These are phyloP conservation scores for Actenoides lindsayi DNA, from an alignment of 2,113 vertebrate species.

Conservation along the genomic window DNA sequence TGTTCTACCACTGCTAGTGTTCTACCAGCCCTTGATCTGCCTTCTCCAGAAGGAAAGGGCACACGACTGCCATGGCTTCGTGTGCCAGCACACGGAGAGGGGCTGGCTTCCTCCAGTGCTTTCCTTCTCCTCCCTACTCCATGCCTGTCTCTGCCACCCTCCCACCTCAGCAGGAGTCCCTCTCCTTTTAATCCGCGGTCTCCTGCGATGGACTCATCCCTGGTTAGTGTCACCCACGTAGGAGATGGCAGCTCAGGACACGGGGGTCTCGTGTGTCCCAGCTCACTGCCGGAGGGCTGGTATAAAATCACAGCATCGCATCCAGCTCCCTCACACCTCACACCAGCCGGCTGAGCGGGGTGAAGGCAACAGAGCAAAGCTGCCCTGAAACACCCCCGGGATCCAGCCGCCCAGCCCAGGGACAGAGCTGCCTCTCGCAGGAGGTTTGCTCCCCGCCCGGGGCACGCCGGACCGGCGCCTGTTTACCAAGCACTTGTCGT, in stretches of 20 bases:
- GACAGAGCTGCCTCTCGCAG: rapidly evolving
- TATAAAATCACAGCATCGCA: background rate
- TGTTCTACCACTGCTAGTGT: background rate
- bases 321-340: background rate
- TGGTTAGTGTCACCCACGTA: rapidly evolving
- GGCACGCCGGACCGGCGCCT: rapidly evolving
- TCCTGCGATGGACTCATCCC: background rate
- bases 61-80: rapidly evolving
- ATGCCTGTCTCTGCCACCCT: background rate
- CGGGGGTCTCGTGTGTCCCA: rapidly evolving
- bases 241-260: background rate
- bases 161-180: background rate
- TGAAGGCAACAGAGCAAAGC: background rate
- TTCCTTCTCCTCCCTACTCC: background rate
- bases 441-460: rapidly evolving
- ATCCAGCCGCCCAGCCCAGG: background rate
- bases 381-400: background rate
- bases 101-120: background rate
- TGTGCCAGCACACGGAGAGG: background rate
- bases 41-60: background rate
- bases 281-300: background rate
- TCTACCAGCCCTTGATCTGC: background rate
- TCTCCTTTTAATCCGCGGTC: background rate
- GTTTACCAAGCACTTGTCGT: background rate
- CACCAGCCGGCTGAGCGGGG: no score